A percentile compares a stretch with the other conserved stretches of the same genome.
Evolutionary conservation across 1,140 invertebrate species (phyloP).

Genomic region (Neoseiulus cucumeris): DNA sequence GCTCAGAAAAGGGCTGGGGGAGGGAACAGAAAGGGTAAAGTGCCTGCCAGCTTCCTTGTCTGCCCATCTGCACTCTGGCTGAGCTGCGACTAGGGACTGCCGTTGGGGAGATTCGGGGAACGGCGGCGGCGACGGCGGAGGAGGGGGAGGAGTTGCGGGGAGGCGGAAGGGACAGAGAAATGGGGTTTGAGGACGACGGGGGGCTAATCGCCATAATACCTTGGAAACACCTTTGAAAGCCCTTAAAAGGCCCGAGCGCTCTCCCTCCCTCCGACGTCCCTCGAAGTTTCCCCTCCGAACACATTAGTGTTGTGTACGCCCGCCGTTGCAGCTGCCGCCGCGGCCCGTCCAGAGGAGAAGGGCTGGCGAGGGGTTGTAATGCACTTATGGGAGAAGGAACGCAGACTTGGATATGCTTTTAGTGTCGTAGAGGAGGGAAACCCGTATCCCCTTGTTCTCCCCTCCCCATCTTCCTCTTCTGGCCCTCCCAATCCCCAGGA

Average conservation of each 20-base stretch:
- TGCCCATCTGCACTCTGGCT: background rate
- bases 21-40: constrained; percentile 17
- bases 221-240: constrained; percentile 11
- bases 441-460: constrained; percentile 12
- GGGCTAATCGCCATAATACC: constrained; percentile 11
- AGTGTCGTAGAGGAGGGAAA: constrained; percentile 1
- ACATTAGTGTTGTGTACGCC: constrained; percentile 11
- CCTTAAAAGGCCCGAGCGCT: background rate
- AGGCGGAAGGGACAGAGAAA: no score
- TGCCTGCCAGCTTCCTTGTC: constrained; percentile 15
- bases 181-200: background rate
- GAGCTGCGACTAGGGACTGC: no score
- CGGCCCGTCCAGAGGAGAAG: background rate
- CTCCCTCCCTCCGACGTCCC: background rate
- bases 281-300: background rate
- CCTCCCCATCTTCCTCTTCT: constrained; percentile 8
- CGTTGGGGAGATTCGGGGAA: background rate
- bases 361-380: constrained; percentile 8
- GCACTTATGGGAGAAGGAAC: constrained; percentile 12
- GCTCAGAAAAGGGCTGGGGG: constrained; percentile 16
- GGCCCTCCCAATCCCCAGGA: background rate
- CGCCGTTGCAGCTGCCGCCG: background rate
- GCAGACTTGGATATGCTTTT: constrained; percentile 10
- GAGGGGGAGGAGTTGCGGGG: background rate
- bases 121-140: constrained; percentile 14